Base-by-base conservation (phyloP, 2,113 vertebrate species). In the Charina bottae region DNA sequence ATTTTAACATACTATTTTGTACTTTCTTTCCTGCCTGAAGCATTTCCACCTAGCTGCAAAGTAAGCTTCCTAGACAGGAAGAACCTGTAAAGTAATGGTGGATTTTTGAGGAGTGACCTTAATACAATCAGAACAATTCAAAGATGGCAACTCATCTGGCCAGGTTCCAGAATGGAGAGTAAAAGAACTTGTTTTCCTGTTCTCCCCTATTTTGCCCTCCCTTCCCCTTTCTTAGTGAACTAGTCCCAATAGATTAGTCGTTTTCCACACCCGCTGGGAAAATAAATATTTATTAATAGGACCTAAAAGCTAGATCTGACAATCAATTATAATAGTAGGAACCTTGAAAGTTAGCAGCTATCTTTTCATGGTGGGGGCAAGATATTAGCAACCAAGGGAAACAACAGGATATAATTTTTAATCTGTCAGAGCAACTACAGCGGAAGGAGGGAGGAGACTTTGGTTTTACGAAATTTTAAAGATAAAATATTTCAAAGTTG, bases 81-180 rank as follows among this genome's bases (percentile, higher is more conserved):
- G 85, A 93, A 87, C 85, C 89, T 90, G 85, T 83, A 84, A 26
- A 42, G 53, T 64, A 88, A 88, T 84, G 68, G 49, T 23, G 26
- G 55, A 55, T 90, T 84, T 93, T 87, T 46, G 59, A 87, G 59
- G 17, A 62, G 89, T 90, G 68, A 88, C 89, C 64, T 93, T 93
- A 90, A 88, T 26, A 24, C 37, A 68, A 56, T 59, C 60, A 26
- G 59, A 85, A 88, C 49, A 84, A 85, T 84, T 88, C 42, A 62
- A 83, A 91, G 92, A 93, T 93, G 87, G 90, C 85, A 88, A 93
- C 78, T 62, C 72, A 56, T 85, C 58, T 90, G 86, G 90, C 89
- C 11, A 88, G 56, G 49, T 85, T 87, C 92, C 90, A 93, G 60
- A 37, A 24, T 13, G 24, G 13, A 17, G 55, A 88, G 56, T 59